phyloP scores from a whole-genome alignment of 2,113 vertebrate genomes.

The Tupaia chinensis region DNA sequence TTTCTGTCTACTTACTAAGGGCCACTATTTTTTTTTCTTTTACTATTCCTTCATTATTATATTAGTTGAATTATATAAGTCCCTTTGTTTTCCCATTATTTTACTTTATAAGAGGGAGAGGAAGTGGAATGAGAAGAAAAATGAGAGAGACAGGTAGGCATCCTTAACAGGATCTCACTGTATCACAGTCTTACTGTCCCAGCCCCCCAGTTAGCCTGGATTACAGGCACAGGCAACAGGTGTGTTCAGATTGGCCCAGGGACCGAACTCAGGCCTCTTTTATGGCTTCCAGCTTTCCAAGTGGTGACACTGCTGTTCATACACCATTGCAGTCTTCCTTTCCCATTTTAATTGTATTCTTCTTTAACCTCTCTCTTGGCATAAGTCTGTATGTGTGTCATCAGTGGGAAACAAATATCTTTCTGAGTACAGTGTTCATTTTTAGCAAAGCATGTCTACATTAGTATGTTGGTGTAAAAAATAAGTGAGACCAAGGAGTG shows the following conservation, averaged over 20 bases:
- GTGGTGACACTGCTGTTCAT: too few relatives aligned
- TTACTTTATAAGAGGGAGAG: too few relatives aligned
- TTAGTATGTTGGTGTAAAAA: slow-evolving; percentile 29
- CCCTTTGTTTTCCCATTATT: background rate
- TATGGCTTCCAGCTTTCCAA: too few relatives aligned
- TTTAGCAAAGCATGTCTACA: background rate
- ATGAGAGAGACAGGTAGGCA: too few relatives aligned
- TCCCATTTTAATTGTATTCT: background rate
- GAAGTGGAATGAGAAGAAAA: too few relatives aligned
- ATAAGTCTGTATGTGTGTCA: background rate
- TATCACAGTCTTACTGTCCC: too few relatives aligned
- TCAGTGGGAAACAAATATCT: background rate
- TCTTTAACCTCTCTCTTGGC: background rate
- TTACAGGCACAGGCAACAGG: too few relatives aligned
- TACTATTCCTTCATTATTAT: background rate
- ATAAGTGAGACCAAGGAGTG: background rate
- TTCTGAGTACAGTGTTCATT: background rate
- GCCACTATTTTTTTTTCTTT: background rate
- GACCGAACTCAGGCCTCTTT: too few relatives aligned
- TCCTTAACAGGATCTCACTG: too few relatives aligned
- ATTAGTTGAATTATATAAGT: background rate
- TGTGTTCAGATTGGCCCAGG: too few relatives aligned
- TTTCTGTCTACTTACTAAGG: background rate
- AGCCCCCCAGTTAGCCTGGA: too few relatives aligned
- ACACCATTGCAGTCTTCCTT: background rate